Conservation (phyloP, 1,140 invertebrate genomes). For the Drosophila pectinifera region DNA sequence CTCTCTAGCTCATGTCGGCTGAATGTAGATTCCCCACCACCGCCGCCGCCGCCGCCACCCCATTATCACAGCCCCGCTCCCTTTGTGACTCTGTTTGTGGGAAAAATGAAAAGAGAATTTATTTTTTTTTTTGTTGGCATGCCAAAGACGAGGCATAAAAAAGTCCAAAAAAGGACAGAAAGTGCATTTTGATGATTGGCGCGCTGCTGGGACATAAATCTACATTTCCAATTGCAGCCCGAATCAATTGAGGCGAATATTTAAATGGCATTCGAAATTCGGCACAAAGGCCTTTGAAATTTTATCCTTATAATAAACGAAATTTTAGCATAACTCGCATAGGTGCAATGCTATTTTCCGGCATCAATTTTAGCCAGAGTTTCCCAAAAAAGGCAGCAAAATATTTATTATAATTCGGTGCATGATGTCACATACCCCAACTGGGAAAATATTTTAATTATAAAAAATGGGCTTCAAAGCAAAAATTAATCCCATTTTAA, state of each 20-base stretch:
- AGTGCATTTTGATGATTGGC: slow-evolving; percentile 63
- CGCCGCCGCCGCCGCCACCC: neutral
- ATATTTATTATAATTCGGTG: neutral
- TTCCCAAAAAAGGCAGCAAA: neutral
- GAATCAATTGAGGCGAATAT: slow-evolving; percentile 31
- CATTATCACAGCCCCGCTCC: slow-evolving; percentile 4
- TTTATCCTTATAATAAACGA: slow-evolving; percentile 3
- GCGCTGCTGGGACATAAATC: slow-evolving; percentile 61
- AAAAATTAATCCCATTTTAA: neutral
- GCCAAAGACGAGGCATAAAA: slow-evolving; percentile 19
- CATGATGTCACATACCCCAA: neutral
- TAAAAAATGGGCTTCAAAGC: too few relatives aligned
- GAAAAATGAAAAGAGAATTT: slow-evolving; percentile 49
- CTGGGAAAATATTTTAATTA: neutral
- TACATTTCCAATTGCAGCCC: slow-evolving; percentile 37
- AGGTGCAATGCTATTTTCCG: slow-evolving; percentile 2
- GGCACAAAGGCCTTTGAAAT: slow-evolving; percentile 23
- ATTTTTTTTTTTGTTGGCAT: slow-evolving; percentile 39
- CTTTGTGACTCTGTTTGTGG: slow-evolving; percentile 49
- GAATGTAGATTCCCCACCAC: slow-evolving; percentile 30
- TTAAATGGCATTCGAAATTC: slow-evolving; percentile 6
- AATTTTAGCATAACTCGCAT: neutral
- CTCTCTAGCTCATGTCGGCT: slow-evolving; percentile 49
- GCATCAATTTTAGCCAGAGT: neutral
- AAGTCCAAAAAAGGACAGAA: slow-evolving; percentile 14